These are phyloP conservation scores for Anarhynchus alexandrinus DNA, from an alignment of 2,113 vertebrate species.

Conservation along the genomic window DNA sequence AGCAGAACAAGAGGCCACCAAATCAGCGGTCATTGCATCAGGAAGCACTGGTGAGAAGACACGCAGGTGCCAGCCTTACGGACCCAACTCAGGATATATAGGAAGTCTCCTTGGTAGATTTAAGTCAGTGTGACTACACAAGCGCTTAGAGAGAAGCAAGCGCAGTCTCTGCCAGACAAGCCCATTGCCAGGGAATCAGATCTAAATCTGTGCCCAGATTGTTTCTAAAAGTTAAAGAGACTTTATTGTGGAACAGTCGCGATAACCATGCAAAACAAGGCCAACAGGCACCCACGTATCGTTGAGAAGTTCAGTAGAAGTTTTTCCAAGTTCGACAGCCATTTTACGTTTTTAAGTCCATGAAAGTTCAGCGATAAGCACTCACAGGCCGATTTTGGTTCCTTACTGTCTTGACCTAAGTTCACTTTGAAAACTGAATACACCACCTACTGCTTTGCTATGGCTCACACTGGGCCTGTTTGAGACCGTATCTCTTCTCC, in stretches of 20 bases:
- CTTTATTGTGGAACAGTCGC: neutral
- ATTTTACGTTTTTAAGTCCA: neutral
- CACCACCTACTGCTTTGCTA: neutral
- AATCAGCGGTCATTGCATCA: accelerated
- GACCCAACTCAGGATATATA: neutral
- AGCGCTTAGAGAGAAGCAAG: neutral
- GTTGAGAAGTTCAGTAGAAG: accelerated
- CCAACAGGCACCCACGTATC: accelerated
- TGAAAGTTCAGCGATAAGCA: neutral
- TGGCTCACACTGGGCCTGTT: accelerated
- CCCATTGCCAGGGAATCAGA: neutral
- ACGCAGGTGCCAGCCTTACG: accelerated
- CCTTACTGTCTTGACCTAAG: neutral
- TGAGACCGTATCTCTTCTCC: accelerated
- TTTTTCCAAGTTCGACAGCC: neutral
- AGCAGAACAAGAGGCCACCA: neutral
- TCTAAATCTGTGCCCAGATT: neutral
- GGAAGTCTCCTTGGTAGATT: neutral
- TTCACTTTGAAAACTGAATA: neutral
- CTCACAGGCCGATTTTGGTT: neutral
- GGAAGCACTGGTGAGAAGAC: neutral
- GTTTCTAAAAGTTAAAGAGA: neutral
- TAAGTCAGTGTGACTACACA: neutral
- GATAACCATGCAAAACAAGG: neutral
- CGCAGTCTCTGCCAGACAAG: neutral